Base-by-base conservation (phyloP, 2,888 invertebrate genomes). In the Thelaira solivaga region DNA sequence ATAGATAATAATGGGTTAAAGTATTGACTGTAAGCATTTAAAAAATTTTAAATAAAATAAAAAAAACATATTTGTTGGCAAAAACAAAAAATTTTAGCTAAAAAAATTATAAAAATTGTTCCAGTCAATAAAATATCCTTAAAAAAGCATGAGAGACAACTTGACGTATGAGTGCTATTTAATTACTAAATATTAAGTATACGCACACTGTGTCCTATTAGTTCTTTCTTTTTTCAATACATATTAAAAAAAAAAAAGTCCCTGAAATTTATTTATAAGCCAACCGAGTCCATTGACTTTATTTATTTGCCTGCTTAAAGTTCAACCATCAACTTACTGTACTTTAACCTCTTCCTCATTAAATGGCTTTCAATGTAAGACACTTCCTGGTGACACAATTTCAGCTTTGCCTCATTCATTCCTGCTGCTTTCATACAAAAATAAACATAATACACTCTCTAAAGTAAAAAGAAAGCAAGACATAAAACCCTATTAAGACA, bases 321-420 rank as follows among this genome's bases (percentile, higher is more conserved):
- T 10, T 18, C 16, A 24, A 16, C 10, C 16, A 11, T 26, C 6
- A 26, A 57, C 16, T 41, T 41, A 4, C 0, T 53, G 6, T 11
- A 7, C 5, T 39, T 57, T 18, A 0, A 7, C 4, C 2, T n/a
- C 10, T 11, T 11, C n/a, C 4, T 4, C 2, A 3, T 13, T 13
- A 11, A 4, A 11, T 36, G 4, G 10, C 2, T n/a, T 13, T 13
- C 4, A 4, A 11, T 36, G 4, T 36, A 36, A n/a, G 4, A 43
- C 20, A 47, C 45, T 61, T 61, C 61, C 34, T 61, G 45, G 7
- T 34, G 20, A 34, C 10, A 31, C 31, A 45, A n/a, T 45, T 45
- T 34, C 4, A 1, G 24, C 2, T 39, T 39, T 6, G 10, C 20
- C 0, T 5, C 11, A 20, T n/a, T 8, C 8, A 43, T 7, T 13